Conservation (phyloP, 2,113 vertebrate genomes). For the Octodon degus region DNA sequence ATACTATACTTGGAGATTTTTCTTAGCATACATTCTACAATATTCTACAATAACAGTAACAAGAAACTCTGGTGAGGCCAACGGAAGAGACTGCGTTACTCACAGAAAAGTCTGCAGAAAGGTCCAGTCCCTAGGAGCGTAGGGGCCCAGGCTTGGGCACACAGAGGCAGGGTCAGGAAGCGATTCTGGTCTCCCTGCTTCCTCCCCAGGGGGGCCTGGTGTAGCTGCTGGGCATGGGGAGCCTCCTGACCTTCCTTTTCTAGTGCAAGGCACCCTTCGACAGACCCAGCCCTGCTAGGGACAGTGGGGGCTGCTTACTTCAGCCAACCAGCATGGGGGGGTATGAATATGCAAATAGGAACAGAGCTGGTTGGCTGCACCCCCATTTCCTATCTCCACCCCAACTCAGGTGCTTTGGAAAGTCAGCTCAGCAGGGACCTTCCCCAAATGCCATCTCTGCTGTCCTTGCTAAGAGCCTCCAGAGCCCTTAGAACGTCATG, state of each 20-base stretch:
- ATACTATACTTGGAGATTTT: background rate
- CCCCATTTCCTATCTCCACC: background rate
- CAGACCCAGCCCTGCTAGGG: slow-evolving; percentile 26
- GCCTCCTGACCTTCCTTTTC: background rate
- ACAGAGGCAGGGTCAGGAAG: slow-evolving; percentile 57
- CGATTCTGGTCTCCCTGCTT: slow-evolving; percentile 62
- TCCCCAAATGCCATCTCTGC: slow-evolving; percentile 32
- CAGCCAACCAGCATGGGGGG: slow-evolving; percentile 84
- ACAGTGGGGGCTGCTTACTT: slow-evolving; percentile 65
- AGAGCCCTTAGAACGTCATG: background rate
- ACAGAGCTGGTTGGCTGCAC: slow-evolving; percentile 76
- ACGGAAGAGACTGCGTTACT: slow-evolving; percentile 57
- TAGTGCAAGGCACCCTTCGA: slow-evolving; percentile 32
- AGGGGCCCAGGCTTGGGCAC: background rate
- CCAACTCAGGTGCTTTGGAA: slow-evolving; percentile 33
- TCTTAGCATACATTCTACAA: background rate
- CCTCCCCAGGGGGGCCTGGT: slow-evolving; percentile 23
- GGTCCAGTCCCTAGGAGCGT: background rate
- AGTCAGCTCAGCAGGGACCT: background rate
- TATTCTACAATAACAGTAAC: background rate
- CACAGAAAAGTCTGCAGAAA: slow-evolving; percentile 44
- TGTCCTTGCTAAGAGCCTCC: background rate
- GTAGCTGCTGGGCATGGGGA: background rate
- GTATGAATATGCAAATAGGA: slow-evolving; percentile 87
- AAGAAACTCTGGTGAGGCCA: background rate